phyloP scores from a whole-genome alignment of 92 coral and sea anemone species.

The Scolanthus callimorphus region DNA sequence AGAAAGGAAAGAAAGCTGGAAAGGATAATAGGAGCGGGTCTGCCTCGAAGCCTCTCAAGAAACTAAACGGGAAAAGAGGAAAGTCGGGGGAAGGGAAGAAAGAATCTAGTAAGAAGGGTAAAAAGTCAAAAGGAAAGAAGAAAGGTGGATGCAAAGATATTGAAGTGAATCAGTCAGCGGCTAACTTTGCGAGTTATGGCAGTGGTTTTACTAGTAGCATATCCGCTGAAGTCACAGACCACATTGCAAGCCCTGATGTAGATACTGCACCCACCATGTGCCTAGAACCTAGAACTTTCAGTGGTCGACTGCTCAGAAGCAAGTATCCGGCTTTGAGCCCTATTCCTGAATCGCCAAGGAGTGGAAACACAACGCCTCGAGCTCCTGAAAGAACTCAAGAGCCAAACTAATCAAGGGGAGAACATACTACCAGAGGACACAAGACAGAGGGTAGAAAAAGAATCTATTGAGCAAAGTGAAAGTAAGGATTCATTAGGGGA shows the following conservation, averaged over 20 bases:
- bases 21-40: conserved; percentile 9
- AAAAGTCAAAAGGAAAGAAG: conserved; percentile 46
- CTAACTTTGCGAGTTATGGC: conserved; percentile 8
- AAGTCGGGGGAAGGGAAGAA: conserved; percentile 10
- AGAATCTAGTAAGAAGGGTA: conserved; percentile 28
- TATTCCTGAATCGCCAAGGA: conserved; percentile 80
- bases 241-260: conserved; percentile 47
- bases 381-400: background rate
- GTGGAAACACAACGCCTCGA: too few relatives aligned
- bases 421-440: background rate
- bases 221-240: conserved; percentile 32
- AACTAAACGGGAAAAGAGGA: conserved; percentile 6
- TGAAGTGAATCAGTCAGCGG: conserved; percentile 63
- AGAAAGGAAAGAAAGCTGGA: conserved; percentile 19
- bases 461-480: background rate
- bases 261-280: conserved; percentile 41
- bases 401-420: background rate
- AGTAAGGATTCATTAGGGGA: too few relatives aligned
- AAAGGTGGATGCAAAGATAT: conserved; percentile 44
- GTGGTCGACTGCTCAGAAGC: conserved; percentile 37
- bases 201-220: background rate
- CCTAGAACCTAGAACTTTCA: conserved; percentile 46
- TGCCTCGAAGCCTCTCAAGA: conserved; percentile 3
- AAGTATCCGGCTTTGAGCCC: conserved; percentile 66
- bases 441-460: background rate